phyloP scores from a whole-genome alignment of 2,888 invertebrate species.

The Habrosyne pyritoides region DNA sequence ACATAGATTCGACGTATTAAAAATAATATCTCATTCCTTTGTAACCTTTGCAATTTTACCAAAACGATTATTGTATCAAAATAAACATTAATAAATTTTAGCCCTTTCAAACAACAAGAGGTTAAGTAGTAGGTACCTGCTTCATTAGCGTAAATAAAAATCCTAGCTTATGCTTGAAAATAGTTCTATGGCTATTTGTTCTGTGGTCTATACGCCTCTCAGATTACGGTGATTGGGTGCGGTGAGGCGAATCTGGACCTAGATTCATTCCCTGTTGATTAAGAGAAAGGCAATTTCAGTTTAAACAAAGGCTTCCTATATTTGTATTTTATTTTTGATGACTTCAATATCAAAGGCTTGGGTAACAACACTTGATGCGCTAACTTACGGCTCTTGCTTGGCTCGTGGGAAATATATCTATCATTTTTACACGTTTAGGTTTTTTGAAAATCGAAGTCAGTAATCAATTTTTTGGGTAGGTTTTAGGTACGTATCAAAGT shows the following conservation, averaged over 20 bases:
- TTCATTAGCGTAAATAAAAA: not conserved
- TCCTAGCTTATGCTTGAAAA: not conserved
- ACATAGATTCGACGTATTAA: too few relatives aligned
- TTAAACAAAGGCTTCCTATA: not conserved
- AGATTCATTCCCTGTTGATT: constrained; percentile 38
- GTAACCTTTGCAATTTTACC: too few relatives aligned
- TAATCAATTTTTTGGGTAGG: too few relatives aligned
- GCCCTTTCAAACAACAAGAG: too few relatives aligned
- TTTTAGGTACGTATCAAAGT: too few relatives aligned
- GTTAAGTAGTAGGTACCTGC: too few relatives aligned
- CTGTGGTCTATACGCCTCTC: constrained; percentile 26
- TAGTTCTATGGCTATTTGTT: constrained; percentile 15
- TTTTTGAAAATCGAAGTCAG: too few relatives aligned
- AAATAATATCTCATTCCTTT: too few relatives aligned
- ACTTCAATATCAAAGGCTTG: not conserved
- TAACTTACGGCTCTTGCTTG: not conserved
- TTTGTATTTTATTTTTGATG: not conserved
- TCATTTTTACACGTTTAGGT: too few relatives aligned
- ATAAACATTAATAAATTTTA: too few relatives aligned
- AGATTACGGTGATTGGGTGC: constrained; percentile 50
- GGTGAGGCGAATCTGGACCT: constrained; percentile 38
- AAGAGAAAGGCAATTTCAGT: constrained; percentile 16
- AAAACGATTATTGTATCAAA: too few relatives aligned
- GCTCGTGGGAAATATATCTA: too few relatives aligned
- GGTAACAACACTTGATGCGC: not conserved